Evolutionary conservation across 2,888 invertebrate species (phyloP).

Genomic region (Sericinus montela): DNA sequence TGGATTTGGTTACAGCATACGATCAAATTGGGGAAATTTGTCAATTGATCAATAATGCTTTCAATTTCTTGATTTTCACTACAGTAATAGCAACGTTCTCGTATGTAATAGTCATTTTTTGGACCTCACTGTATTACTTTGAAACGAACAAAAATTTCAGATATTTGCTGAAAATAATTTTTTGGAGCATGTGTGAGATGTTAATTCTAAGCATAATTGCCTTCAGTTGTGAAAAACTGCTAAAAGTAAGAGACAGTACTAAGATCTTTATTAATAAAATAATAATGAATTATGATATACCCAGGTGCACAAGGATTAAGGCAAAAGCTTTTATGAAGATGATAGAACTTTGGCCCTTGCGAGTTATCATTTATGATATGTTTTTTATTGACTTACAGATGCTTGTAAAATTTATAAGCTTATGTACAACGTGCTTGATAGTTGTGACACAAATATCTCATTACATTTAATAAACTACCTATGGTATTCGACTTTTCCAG

Average conservation of each 20-base stretch:
- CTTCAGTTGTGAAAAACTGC: slow-evolving; percentile 43
- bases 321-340: slow-evolving; percentile 58
- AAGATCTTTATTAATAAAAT: slow-evolving; percentile 51
- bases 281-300: slow-evolving; percentile 56
- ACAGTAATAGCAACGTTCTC: slow-evolving; percentile 45
- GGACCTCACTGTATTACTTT: slow-evolving; percentile 44
- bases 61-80: slow-evolving; percentile 54
- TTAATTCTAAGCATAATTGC: slow-evolving; percentile 40
- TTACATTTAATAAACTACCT: slow-evolving; percentile 17
- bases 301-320: slow-evolving; percentile 46
- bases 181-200: slow-evolving; percentile 42
- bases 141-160: slow-evolving; percentile 28
- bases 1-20: slow-evolving; percentile 2
- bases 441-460: slow-evolving; percentile 57
- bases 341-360: slow-evolving; percentile 48
- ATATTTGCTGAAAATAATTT: slow-evolving; percentile 34
- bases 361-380: slow-evolving; percentile 45
- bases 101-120: slow-evolving; percentile 46
- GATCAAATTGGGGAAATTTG: slow-evolving; percentile 40
- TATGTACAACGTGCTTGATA: slow-evolving; percentile 59
- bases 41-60: slow-evolving; percentile 41
- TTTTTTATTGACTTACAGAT: slow-evolving; percentile 54
- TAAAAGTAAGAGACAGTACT: slow-evolving; percentile 38
- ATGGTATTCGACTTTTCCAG: too few relatives aligned
- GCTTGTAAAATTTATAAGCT: slow-evolving; percentile 56